Evolutionary conservation across 2,888 invertebrate genomes (phyloP).

Genomic region (Drosophila hamatofila): DNA sequence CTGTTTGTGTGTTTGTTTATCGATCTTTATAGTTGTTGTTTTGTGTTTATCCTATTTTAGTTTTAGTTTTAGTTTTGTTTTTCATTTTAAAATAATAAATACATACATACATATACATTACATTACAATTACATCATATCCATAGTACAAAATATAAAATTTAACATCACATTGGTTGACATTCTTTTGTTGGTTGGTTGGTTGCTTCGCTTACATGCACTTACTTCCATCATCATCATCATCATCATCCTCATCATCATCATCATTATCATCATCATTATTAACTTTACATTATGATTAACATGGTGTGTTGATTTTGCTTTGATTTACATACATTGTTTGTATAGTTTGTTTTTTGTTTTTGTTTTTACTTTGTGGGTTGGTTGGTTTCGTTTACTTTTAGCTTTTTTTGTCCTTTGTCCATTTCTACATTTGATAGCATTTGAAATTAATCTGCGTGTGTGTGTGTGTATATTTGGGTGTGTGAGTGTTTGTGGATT

Average conservation of each 20-base stretch:
- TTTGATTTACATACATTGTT: slow-evolving; percentile 22
- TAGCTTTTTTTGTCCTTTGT: slow-evolving; percentile 42
- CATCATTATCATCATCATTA: slow-evolving; percentile 23
- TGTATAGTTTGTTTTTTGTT: slow-evolving; percentile 14
- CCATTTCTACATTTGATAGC: slow-evolving; percentile 21
- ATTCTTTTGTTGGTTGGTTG: slow-evolving; percentile 81
- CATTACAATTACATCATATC: slow-evolving; percentile 78
- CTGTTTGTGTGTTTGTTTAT: slow-evolving; percentile 26
- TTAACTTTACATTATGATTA: slow-evolving; percentile 22
- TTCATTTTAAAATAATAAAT: slow-evolving; percentile 72
- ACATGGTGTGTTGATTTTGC: slow-evolving; percentile 33
- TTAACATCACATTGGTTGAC: slow-evolving; percentile 80
- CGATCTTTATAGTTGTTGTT: slow-evolving; percentile 30
- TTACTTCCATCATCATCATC: slow-evolving; percentile 13
- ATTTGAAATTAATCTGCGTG: slow-evolving; percentile 50
- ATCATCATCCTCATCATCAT: slow-evolving; percentile 11
- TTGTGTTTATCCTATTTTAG: slow-evolving; percentile 69
- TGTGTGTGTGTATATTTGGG: slow-evolving; percentile 22
- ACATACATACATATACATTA: slow-evolving; percentile 71
- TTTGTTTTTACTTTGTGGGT: slow-evolving; percentile 58
- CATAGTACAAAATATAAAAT: slow-evolving; percentile 80
- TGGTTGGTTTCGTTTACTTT: slow-evolving; percentile 65
- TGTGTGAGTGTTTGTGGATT: slow-evolving; percentile 27
- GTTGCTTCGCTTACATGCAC: slow-evolving; percentile 75
- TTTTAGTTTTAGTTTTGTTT: slow-evolving; percentile 40